phyloP scores from a whole-genome alignment of 2,113 vertebrate genomes.

The Spheniscus mendiculus region DNA sequence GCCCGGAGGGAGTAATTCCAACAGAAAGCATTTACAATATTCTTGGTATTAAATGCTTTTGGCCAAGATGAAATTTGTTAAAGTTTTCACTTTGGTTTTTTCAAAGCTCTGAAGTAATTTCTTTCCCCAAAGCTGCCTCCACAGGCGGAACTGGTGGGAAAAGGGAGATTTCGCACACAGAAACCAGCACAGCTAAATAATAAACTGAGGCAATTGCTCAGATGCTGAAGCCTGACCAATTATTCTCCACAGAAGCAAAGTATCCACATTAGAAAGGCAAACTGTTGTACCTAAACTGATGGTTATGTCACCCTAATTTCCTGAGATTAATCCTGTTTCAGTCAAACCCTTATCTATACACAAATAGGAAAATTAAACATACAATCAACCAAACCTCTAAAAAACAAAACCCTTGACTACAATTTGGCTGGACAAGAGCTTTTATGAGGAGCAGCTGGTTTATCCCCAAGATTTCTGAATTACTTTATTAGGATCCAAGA shows the following conservation, averaged over 20 bases:
- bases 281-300: not conserved
- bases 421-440: not conserved
- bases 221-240: not conserved
- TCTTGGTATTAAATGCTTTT: conserved; percentile 64
- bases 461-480: not conserved
- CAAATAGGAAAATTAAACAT: not conserved
- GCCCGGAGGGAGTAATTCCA: conserved; percentile 63
- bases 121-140: conserved; percentile 67
- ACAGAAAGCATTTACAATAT: conserved; percentile 70
- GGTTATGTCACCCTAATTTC: not conserved
- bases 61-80: conserved; percentile 67
- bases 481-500: conserved; percentile 4
- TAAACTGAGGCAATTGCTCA: not conserved
- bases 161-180: not conserved
- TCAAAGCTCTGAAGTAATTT: conserved; percentile 68
- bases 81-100: conserved; percentile 66
- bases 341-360: not conserved
- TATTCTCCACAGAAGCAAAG: not conserved
- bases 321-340: not conserved
- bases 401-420: not conserved
- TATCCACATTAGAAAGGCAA: not conserved
- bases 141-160: conserved; percentile 51
- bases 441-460: not conserved
- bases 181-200: not conserved
- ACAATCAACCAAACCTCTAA: not conserved